Percentiles rank a stretch among this genome's conserved stretches.
These are phyloP conservation scores for Zaprionus camerounensis DNA, from an alignment of 1,140 invertebrate species.

Conservation along the genomic window DNA sequence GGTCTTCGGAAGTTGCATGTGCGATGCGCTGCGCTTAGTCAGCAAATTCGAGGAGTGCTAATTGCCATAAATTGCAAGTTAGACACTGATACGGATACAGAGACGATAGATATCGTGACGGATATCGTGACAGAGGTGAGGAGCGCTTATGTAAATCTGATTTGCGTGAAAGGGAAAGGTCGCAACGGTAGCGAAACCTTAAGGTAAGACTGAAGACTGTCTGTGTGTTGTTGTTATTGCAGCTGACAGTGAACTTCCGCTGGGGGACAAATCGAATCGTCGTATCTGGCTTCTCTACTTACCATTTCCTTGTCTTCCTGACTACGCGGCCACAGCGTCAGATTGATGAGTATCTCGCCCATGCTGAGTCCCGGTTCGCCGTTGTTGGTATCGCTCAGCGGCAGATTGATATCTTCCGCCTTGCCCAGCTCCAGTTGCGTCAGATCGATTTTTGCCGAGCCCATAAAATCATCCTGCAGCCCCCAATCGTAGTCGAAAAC, in stretches of 20 bases:
- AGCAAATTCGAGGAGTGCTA: conserved; percentile 17
- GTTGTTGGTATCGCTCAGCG: conserved; percentile 89
- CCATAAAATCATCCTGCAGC: conserved; percentile 99
- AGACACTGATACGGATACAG: not conserved
- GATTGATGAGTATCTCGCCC: conserved; percentile 92
- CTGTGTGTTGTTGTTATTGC: not conserved
- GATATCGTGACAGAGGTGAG: not conserved
- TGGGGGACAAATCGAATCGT: not conserved
- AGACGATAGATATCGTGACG: conserved; percentile 2
- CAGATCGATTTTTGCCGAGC: conserved; percentile 93
- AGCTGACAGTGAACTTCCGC: not conserved
- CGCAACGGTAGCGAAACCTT: conserved; percentile 2
- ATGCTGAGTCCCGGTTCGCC: conserved; percentile 86
- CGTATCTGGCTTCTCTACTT: conserved; percentile 68
- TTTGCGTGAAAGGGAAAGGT: conserved; percentile 31
- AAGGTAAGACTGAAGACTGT: not conserved
- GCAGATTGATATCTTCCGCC: conserved; percentile 90
- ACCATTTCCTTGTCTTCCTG: conserved; percentile 98
- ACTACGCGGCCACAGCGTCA: conserved; percentile 93
- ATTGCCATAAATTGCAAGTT: conserved; percentile 11
- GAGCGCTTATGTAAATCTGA: conserved; percentile 11
- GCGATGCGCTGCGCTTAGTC: conserved; percentile 19
- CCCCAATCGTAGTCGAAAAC: conserved; percentile 99
- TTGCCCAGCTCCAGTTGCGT: conserved; percentile 93
- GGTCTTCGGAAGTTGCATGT: conserved; percentile 23